phyloP scores from a whole-genome alignment of 2,888 invertebrate genomes.

The Stegophylla sp. region DNA sequence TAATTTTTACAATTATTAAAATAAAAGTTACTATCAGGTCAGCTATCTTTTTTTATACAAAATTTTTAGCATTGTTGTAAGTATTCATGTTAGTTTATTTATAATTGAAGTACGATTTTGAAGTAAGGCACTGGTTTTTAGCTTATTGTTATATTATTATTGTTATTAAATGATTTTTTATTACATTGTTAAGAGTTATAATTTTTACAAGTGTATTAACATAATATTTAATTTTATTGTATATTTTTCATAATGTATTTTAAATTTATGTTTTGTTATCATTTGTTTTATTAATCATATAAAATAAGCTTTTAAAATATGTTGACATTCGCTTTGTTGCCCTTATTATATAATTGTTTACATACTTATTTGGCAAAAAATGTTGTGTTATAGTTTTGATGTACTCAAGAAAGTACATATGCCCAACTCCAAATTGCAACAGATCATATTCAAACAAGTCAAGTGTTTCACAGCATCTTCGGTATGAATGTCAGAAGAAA shows the following conservation, averaged over 20 bases:
- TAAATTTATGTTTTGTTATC: background rate
- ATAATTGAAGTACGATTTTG: background rate
- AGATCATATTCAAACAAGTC: slow-evolving; percentile 66
- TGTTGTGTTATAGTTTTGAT: slow-evolving; percentile 19
- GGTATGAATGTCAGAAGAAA: slow-evolving; percentile 65
- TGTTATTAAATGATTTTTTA: background rate
- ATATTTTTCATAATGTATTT: background rate
- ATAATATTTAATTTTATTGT: background rate
- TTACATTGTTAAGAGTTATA: background rate
- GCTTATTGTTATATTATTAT: no score
- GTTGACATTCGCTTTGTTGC: background rate
- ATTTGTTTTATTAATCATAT: background rate
- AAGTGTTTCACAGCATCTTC: slow-evolving; percentile 65
- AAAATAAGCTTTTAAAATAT: slow-evolving; percentile 25
- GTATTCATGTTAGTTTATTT: background rate
- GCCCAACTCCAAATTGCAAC: slow-evolving; percentile 64
- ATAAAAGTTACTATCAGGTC: no score
- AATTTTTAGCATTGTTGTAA: no score
- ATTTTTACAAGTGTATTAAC: background rate
- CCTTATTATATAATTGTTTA: background rate
- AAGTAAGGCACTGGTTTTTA: background rate
- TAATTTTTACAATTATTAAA: no score
- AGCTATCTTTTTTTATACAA: no score
- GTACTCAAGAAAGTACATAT: slow-evolving; percentile 38
- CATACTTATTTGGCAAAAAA: slow-evolving; percentile 8